These are phyloP conservation scores for Pterostichus niger DNA, from an alignment of 2,888 invertebrate genomes.

Conservation along the genomic window DNA sequence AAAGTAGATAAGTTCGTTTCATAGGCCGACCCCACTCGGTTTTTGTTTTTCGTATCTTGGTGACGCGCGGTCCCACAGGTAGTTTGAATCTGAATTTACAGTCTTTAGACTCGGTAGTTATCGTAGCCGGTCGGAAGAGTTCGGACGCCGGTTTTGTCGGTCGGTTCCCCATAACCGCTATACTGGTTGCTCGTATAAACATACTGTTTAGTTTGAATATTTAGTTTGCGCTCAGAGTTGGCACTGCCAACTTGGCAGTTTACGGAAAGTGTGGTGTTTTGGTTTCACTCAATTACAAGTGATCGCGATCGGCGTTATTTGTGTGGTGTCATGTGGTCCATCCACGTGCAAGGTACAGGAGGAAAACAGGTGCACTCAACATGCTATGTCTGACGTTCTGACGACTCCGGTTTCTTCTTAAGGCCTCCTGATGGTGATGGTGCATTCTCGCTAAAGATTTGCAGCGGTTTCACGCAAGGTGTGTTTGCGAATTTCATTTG, in stretches of 20 bases:
- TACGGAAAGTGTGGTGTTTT: conserved; percentile 50
- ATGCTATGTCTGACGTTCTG: conserved; percentile 40
- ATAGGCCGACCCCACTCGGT: not conserved
- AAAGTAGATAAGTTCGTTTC: conserved; percentile 4
- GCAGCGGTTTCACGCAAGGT: conserved; percentile 56
- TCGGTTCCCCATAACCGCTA: conserved; percentile 46
- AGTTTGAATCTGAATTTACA: not conserved
- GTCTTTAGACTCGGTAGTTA: not conserved
- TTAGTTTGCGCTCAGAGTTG: conserved; percentile 62
- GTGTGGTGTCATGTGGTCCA: conserved; percentile 54
- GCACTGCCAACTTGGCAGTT: conserved; percentile 32
- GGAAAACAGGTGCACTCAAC: conserved; percentile 49
- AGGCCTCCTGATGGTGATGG: conserved; percentile 8
- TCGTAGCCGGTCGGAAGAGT: conserved; percentile 14
- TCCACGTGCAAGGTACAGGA: conserved; percentile 54
- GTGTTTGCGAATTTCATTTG: not conserved
- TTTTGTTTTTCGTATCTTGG: conserved; percentile 1
- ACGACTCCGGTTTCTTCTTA: not conserved
- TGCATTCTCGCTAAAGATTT: conserved; percentile 45
- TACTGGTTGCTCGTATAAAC: conserved; percentile 39
- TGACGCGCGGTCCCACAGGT: conserved; percentile 14
- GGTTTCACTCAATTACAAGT: conserved; percentile 40
- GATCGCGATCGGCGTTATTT: conserved; percentile 34
- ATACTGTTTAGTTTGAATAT: conserved; percentile 49
- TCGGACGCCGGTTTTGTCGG: conserved; percentile 59